phyloP scores from a whole-genome alignment of 2,888 invertebrate genomes.

The Acanthococcus lagerstroemiae region DNA sequence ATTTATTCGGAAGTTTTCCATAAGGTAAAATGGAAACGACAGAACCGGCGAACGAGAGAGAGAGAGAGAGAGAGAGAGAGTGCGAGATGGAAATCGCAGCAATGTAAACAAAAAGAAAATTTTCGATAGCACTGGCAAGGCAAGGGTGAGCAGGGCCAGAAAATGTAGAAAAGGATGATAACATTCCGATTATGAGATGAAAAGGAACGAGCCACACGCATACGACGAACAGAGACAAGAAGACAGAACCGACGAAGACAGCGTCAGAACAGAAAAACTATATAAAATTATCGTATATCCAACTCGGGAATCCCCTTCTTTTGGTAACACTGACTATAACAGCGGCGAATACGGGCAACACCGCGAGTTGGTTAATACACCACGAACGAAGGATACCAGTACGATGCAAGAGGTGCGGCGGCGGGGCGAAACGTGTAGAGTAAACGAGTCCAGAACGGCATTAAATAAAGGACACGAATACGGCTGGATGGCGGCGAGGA shows the following conservation, averaged over 20 bases:
- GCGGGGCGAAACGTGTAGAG: neutral
- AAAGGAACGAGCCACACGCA: too few relatives aligned
- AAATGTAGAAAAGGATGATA: too few relatives aligned
- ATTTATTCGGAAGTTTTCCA: too few relatives aligned
- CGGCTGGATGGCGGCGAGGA: neutral
- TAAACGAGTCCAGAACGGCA: constrained; percentile 11
- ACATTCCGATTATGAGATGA: too few relatives aligned
- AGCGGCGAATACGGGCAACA: neutral
- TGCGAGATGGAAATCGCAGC: neutral
- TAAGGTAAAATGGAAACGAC: too few relatives aligned
- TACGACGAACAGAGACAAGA: too few relatives aligned
- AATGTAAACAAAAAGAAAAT: neutral
- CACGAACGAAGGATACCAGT: neutral
- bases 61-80: neutral
- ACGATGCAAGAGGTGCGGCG: neutral
- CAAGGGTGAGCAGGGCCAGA: too few relatives aligned
- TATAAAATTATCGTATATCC: too few relatives aligned
- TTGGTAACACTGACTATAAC: neutral
- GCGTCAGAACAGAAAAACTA: too few relatives aligned
- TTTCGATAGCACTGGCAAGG: neutral
- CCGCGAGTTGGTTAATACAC: neutral
- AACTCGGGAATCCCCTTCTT: neutral
- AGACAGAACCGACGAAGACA: too few relatives aligned
- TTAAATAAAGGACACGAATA: constrained; percentile 11
- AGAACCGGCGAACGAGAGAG: neutral